A percentile compares a stretch with the other conserved stretches of the same genome.
Evolutionary conservation across 2,113 vertebrate species (phyloP).

Genomic region (Amblyopsis rosae): DNA sequence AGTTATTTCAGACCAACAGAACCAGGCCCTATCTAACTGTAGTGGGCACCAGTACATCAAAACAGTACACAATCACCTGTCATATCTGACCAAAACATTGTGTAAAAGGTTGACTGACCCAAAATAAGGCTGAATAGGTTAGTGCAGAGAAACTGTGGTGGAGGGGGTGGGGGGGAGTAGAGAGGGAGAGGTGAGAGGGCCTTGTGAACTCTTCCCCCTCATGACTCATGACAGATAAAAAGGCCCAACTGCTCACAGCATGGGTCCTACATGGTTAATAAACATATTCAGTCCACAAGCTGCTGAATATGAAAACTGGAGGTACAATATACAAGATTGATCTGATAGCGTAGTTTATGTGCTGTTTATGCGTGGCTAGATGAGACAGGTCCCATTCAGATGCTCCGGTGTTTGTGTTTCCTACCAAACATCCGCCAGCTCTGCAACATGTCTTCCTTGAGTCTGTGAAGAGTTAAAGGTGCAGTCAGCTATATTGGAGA

Average conservation of each 20-base stretch:
- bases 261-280: slow-evolving; percentile 53
- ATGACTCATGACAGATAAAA: slow-evolving; percentile 49
- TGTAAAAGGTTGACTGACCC: too few species aligned
- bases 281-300: slow-evolving; percentile 51
- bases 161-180: not conserved
- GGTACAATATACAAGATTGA: slow-evolving; percentile 50
- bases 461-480: slow-evolving; percentile 1
- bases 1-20: too few species aligned
- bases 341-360: slow-evolving; percentile 59
- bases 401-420: slow-evolving; percentile 56
- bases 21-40: too few species aligned
- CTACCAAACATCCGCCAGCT: slow-evolving; percentile 60
- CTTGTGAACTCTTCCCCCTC: slow-evolving; percentile 38
- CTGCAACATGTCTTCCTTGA: slow-evolving; percentile 11
- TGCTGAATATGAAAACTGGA: slow-evolving; percentile 48
- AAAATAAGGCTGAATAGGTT: too few species aligned
- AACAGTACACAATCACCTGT: too few species aligned
- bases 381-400: slow-evolving; percentile 46
- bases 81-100: too few species aligned
- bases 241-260: slow-evolving; percentile 53
- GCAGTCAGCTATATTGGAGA: not conserved
- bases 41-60: too few species aligned
- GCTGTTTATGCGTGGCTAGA: slow-evolving; percentile 57
- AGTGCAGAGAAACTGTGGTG: too few species aligned
- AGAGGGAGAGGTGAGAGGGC: slow-evolving; percentile 23